phyloP scores from a whole-genome alignment of 92 coral and sea anemone species.

The Pocillopora grandis region DNA sequence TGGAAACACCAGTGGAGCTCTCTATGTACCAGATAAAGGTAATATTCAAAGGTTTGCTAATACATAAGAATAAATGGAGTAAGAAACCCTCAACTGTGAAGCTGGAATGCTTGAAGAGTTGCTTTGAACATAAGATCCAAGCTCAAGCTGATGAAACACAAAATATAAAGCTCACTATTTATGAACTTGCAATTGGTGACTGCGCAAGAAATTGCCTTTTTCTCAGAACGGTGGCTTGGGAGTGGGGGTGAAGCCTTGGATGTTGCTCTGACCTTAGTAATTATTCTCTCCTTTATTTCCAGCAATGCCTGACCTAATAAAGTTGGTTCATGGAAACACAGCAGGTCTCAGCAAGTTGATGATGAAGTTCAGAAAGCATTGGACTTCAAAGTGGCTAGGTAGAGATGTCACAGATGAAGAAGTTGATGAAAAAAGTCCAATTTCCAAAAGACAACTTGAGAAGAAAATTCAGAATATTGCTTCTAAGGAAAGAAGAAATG shows the following conservation, averaged over 20 bases:
- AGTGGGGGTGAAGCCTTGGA: not conserved
- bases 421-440: slow-evolving; percentile 69
- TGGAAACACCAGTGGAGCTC: slow-evolving; percentile 52
- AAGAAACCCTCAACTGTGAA: no score
- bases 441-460: slow-evolving; percentile 92
- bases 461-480: slow-evolving; percentile 84
- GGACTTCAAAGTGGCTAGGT: slow-evolving; percentile 76
- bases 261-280: not conserved
- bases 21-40: slow-evolving; percentile 98
- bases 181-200: no score
- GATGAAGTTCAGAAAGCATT: slow-evolving; percentile 71
- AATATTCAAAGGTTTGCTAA: slow-evolving; percentile 1
- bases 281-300: slow-evolving; percentile 18
- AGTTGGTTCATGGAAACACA: slow-evolving; percentile 78
- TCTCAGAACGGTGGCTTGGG: no score
- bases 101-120: no score
- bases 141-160: no score
- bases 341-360: slow-evolving; percentile 81
- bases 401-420: slow-evolving; percentile 55
- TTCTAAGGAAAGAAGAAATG: slow-evolving; percentile 76
- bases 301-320: slow-evolving; percentile 92
- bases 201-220: no score
- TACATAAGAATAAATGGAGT: not conserved
- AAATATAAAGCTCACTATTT: no score
- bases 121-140: no score